Evolutionary conservation across 2,888 invertebrate species (phyloP), one percentile per base, ranked within the genome.

Genomic region (Drosophila stalkeri): DNA sequence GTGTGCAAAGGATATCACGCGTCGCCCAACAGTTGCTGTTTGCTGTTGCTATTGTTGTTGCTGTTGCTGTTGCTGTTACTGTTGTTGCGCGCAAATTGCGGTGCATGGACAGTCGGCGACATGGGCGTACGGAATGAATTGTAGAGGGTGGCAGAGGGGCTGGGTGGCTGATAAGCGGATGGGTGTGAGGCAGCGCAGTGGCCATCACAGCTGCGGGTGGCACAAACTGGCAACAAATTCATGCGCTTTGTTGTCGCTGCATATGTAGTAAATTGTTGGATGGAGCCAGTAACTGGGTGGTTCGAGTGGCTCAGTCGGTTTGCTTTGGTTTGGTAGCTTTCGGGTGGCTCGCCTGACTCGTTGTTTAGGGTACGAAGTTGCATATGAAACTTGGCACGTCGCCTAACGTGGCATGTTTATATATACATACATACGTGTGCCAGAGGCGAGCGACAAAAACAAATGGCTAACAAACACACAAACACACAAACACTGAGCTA

Each of bases 401-500:
- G 81, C 81, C 81, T 86, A 84, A 89, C 86, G 89, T 85, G 86
- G 81, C 87, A 75, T 85, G 84, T 86, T 85, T 81, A 83, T 84
- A 79, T 85, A 89, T 86, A 86, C 79, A 76, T 89, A 72, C 71
- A 76, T 89, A 72, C 71, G 86, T 70, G 52, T 67, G 73, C 71
- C 72, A 60, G 68, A 70, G 77, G 65, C 80, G 60, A 75, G 73
- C 70, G 74, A 72, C 78, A 78, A 88, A 86, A 86, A 88, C 81
- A 84, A 88, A 82, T 80, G 83, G 78, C 80, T 20, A 51, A 20
- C 51, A 49, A 49, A 75, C 72, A 81, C 46, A 46, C 46, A 8
- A 14, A 46, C 41, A 46, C n/a, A 23, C 23, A 60, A 23, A 41
- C 23, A 55, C 14, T 39, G 35, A 37, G 33, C 41, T 3, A 23